Evolutionary conservation across 2,888 invertebrate species (phyloP).

Genomic region (Caenorhabditis doughertyi): DNA sequence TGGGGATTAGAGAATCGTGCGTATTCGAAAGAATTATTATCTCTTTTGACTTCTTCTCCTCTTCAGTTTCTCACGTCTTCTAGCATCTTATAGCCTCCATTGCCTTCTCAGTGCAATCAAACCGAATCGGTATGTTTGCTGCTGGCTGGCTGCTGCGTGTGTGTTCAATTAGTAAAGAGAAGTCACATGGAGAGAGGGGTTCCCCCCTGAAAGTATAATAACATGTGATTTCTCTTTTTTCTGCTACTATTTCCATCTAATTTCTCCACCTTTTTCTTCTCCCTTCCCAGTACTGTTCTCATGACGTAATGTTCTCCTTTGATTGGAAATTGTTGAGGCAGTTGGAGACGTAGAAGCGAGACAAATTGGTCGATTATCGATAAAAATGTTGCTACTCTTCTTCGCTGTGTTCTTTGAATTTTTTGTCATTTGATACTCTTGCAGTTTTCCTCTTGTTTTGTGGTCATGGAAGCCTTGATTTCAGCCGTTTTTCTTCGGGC

Average conservation of each 20-base stretch:
- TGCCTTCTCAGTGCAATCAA: neutral
- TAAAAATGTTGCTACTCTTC: neutral
- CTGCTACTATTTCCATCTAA: neutral
- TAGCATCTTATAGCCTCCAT: too few species aligned
- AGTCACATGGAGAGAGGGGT: constrained; percentile 36
- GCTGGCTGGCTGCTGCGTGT: too few species aligned
- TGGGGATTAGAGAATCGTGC: neutral
- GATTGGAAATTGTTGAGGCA: neutral
- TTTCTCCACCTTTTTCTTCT: too few species aligned
- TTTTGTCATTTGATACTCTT: too few species aligned
- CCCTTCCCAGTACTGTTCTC: constrained; percentile 48
- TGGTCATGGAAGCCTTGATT: too few species aligned
- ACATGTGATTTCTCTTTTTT: constrained; percentile 30
- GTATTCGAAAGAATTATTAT: constrained; percentile 7
- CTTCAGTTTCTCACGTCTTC: too few species aligned
- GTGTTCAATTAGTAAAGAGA: too few species aligned
- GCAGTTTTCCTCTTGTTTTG: too few species aligned
- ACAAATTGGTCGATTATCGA: constrained; percentile 1
- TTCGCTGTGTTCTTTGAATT: too few species aligned
- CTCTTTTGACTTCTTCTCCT: neutral
- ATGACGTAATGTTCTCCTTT: constrained; percentile 49
- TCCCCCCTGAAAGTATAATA: constrained; percentile 23
- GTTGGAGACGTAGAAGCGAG: neutral
- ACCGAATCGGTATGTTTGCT: neutral
- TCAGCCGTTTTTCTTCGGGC: too few species aligned